phyloP scores from a whole-genome alignment of 2,888 invertebrate species.

The Ypsolopha sequella region DNA sequence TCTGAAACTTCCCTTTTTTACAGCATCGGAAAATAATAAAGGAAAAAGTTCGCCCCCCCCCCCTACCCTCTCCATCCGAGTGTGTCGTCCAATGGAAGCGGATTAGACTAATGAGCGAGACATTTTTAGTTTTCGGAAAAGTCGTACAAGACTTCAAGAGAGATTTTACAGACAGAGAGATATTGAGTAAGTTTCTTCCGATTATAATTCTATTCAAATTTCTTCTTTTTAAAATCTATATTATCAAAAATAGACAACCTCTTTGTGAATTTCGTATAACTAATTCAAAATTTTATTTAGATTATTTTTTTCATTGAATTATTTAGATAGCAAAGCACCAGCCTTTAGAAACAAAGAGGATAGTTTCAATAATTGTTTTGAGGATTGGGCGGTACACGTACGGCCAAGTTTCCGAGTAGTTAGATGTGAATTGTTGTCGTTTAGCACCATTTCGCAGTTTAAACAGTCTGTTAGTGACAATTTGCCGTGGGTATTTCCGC shows the following conservation, averaged over 20 bases:
- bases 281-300: neutral
- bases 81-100: conserved; percentile 18
- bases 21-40: conserved; percentile 21
- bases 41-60: conserved; percentile 16
- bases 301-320: neutral
- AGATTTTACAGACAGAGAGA: no score
- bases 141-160: no score
- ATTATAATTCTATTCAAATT: no score
- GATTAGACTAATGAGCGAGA: conserved; percentile 24
- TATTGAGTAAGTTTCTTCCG: no score
- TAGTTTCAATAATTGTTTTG: neutral
- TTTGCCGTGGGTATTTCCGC: neutral
- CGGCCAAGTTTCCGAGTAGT: neutral
- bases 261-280: no score
- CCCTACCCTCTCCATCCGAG: conserved; percentile 3
- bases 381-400: neutral
- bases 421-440: neutral
- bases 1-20: conserved; percentile 15
- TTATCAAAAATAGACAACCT: no score
- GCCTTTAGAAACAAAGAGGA: neutral
- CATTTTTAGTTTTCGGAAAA: neutral
- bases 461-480: neutral
- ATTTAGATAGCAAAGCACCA: neutral
- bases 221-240: no score
- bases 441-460: neutral